A percentile compares a stretch with the other conserved stretches of the same genome.
Conservation (phyloP, 1,140 invertebrate genomes). For the Delia radicum region DNA sequence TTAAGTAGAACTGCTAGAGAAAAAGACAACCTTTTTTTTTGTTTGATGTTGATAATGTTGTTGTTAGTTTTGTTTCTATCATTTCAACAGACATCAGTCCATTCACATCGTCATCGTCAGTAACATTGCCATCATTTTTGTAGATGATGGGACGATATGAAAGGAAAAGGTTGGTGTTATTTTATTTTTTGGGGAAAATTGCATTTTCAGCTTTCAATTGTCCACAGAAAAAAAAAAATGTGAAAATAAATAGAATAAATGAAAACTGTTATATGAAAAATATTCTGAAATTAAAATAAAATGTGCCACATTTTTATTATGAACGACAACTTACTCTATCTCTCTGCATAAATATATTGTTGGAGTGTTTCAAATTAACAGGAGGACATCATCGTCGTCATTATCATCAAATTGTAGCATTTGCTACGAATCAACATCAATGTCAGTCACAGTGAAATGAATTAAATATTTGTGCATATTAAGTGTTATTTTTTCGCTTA, state of each 20-base stretch:
- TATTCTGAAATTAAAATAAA: constrained; percentile 15
- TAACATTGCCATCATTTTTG: not conserved
- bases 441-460: constrained; percentile 12
- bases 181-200: not conserved
- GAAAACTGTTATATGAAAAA: constrained; percentile 7
- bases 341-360: too few species aligned
- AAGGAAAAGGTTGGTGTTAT: not conserved
- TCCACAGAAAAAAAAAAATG: too few species aligned
- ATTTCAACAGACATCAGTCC: constrained; percentile 21
- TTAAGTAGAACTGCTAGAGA: constrained; percentile 8
- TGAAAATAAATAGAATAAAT: too few species aligned
- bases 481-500: constrained; percentile 16
- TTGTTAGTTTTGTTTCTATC: not conserved
- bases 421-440: constrained; percentile 13
- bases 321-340: not conserved
- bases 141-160: not conserved
- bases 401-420: not conserved
- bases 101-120: constrained; percentile 2
- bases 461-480: constrained; percentile 24
- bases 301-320: constrained; percentile 23
- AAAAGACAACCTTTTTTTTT: not conserved
- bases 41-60: not conserved
- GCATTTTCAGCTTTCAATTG: constrained; percentile 12
- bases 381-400: not conserved
- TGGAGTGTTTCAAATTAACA: not conserved